Evolutionary conservation across 2,888 invertebrate genomes (phyloP), one percentile per base, ranked within the genome.

Genomic region (Orthonevra nobilis): DNA sequence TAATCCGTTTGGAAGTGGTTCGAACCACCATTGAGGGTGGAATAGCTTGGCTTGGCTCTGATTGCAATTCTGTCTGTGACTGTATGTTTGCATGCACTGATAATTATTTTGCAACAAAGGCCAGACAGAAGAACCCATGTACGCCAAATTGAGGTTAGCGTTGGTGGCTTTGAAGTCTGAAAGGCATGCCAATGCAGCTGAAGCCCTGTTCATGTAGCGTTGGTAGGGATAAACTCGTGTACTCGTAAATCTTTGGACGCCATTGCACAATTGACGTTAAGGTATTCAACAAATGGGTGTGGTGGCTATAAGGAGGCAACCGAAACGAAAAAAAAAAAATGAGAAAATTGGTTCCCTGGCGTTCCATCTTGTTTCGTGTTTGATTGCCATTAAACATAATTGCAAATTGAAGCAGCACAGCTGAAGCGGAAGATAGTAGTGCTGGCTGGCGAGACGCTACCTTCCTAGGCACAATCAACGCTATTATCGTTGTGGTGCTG

Each of bases 331-430:
- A 23, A 23, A 23, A 23, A 23, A 23, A 3, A 23, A 5, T 5
- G 5, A 23, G 34, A 73, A 56, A 58, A 64, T 64, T 63, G 63
- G 23, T 36, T 52, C 50, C 42, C 58, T 66, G 40, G 74, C 42
- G 63, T 64, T 75, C 44, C 63, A 50, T 64, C 63, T 77, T 77
- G 64, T 77, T 77, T 70, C 75, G 63, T 77, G 75, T 70, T 64
- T 38, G 42, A 7, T 26, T 58, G 63, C 70, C 58, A 70, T 77
- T 77, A 70, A 70, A 38, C 42, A 69, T 44, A 77, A 50, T 30
- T 50, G 46, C 44, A 19, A 46, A 44, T 44, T 30, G 36, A 66
- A 56, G 46, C 26, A 54, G n/a, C n/a, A 34, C 30, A 30, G 32
- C 26, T 26, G 28, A 46, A 68, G 38, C 40, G 5, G 23, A 28